Percentiles rank a stretch among this genome's conserved stretches.
Conservation (phyloP, 2,113 vertebrate genomes). For the Balaeniceps rex region DNA sequence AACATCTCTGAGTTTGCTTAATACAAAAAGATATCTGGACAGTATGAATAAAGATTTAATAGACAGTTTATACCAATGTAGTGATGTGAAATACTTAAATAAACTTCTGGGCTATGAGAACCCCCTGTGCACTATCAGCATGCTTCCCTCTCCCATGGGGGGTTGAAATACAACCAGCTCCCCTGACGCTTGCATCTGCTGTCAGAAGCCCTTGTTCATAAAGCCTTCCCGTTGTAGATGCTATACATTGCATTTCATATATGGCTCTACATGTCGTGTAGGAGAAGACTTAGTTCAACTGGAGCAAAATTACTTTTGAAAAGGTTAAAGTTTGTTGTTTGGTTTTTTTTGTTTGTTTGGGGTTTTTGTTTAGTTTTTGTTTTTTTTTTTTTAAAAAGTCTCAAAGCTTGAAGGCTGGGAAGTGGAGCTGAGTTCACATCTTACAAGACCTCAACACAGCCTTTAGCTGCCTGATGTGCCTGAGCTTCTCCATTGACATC, state of each 20-base stretch:
- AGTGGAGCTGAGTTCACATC: not conserved
- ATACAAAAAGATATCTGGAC: not conserved
- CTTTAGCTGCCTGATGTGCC: not conserved
- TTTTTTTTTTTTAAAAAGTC: not conserved
- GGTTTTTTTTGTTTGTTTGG: too few relatives aligned
- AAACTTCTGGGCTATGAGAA: not conserved
- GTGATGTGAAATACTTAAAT: not conserved
- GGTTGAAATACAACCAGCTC: not conserved
- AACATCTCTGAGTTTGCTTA: not conserved
- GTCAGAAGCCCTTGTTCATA: not conserved
- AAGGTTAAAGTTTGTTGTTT: not conserved
- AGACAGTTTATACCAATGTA: not conserved
- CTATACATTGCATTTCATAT: accelerated
- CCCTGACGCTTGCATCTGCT: not conserved
- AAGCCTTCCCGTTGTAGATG: not conserved
- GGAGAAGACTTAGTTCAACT: not conserved
- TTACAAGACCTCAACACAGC: not conserved
- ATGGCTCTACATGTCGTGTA: not conserved
- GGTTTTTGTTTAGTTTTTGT: not conserved
- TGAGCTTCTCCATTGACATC: not conserved
- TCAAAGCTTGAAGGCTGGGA: not conserved
- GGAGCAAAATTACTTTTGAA: not conserved
- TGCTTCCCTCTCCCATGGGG: accelerated
- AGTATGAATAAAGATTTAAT: not conserved
- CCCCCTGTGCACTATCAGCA: accelerated